These are phyloP conservation scores for Argyrosomus japonicus DNA, from an alignment of 2,113 vertebrate genomes.

Conservation along the genomic window DNA sequence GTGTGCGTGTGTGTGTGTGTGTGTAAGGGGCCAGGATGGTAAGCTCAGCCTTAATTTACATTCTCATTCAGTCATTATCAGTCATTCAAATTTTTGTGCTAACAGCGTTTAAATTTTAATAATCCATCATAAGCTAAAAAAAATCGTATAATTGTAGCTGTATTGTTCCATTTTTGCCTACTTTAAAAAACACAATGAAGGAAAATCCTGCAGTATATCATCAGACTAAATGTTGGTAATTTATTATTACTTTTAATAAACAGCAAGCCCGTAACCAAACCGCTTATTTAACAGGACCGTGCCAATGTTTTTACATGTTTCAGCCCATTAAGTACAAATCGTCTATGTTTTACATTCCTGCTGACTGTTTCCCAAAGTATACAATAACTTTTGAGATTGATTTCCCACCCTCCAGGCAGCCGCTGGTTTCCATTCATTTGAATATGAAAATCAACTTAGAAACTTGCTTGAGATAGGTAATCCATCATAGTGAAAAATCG, in stretches of 20 bases:
- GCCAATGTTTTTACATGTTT: slow-evolving; percentile 65
- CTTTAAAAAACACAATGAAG: slow-evolving; percentile 5
- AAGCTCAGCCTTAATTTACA: slow-evolving; percentile 50
- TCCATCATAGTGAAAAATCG: slow-evolving; percentile 39
- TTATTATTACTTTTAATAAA: slow-evolving; percentile 63
- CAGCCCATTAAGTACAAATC: slow-evolving; percentile 65
- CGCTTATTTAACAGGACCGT: slow-evolving; percentile 38
- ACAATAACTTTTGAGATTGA: slow-evolving; percentile 50
- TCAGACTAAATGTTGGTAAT: slow-evolving; percentile 38
- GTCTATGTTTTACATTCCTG: slow-evolving; percentile 60
- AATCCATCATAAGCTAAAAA: slow-evolving; percentile 28
- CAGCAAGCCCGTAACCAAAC: slow-evolving; percentile 19
- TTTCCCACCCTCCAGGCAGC: slow-evolving; percentile 51
- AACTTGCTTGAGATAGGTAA: slow-evolving; percentile 14
- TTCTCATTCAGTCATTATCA: slow-evolving; percentile 54
- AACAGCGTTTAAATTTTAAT: not conserved
- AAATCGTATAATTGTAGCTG: slow-evolving; percentile 17
- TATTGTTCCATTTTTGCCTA: slow-evolving; percentile 12
- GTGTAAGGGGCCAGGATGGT: not conserved
- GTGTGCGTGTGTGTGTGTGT: slow-evolving; percentile 17
- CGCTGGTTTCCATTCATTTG: slow-evolving; percentile 39
- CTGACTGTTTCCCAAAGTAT: slow-evolving; percentile 60
- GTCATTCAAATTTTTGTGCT: slow-evolving; percentile 7
- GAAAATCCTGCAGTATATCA: slow-evolving; percentile 11
- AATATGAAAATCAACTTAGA: slow-evolving; percentile 44